Evolutionary conservation across 2,888 invertebrate genomes (phyloP).

Genomic region (Fabriciana adippe): DNA sequence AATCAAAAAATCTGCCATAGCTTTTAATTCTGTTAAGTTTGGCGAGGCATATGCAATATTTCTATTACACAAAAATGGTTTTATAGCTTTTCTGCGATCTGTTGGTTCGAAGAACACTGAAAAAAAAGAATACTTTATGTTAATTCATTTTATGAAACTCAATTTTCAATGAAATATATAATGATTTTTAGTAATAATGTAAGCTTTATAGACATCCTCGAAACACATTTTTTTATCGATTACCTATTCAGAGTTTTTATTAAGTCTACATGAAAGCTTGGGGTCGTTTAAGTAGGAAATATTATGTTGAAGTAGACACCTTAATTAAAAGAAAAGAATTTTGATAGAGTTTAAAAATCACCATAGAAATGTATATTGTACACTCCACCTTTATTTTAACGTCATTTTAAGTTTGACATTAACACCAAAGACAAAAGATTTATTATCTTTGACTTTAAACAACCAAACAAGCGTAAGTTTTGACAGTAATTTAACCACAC

Average conservation of each 20-base stretch:
- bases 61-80: slow-evolving; percentile 82
- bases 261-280: too few relatives aligned
- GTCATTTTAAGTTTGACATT: neutral
- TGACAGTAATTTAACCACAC: slow-evolving; percentile 6
- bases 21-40: slow-evolving; percentile 88
- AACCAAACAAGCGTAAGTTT: slow-evolving; percentile 11
- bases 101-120: slow-evolving; percentile 96
- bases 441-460: slow-evolving; percentile 1
- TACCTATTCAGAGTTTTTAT: too few relatives aligned
- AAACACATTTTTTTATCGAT: too few relatives aligned
- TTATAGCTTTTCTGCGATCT: slow-evolving; percentile 88
- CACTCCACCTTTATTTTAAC: too few relatives aligned
- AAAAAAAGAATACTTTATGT: slow-evolving; percentile 52
- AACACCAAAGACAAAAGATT: neutral
- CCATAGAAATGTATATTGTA: too few relatives aligned
- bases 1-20: slow-evolving; percentile 83
- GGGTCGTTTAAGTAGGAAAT: too few relatives aligned
- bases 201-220: too few relatives aligned
- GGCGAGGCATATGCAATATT: slow-evolving; percentile 87
- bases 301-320: too few relatives aligned
- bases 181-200: too few relatives aligned
- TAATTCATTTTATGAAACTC: neutral
- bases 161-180: too few relatives aligned
- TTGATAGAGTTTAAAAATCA: too few relatives aligned
- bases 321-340: neutral